Evolutionary conservation across 2,113 vertebrate species (phyloP), one percentile per base, ranked within the genome.

Genomic region (Guaruba guarouba): DNA sequence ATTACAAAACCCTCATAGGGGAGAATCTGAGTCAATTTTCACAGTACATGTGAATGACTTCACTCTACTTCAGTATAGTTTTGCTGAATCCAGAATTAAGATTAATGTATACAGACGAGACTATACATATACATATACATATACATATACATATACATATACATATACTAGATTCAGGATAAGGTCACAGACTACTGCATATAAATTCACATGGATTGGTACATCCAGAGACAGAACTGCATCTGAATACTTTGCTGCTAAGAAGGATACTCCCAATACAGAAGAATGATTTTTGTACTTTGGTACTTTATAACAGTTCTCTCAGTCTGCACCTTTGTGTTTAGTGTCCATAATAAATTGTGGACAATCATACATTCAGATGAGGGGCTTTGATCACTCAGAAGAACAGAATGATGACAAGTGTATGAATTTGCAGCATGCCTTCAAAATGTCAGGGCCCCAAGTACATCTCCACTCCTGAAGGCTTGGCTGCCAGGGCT

Each of bases 351-450:
- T 17, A 81, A 43, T 18, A 70, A 76, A 70, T 4, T 35, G 24
- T 14, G 69, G 43, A 71, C 73, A 67, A 46, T 11, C 3, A 33
- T 62, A 62, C 41, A 59, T 75, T 55, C 49, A 93, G n/a, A 41
- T 43, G 33, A 57, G 17, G 12, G 24, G 19, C 37, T 77, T 54
- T 13, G 8, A 29, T 90, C 18, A n/a, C 54, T 81, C 29, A 54
- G 16, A 76, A 64, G 37, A 75, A 48, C 7, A n/a, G 15, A 66
- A 55, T 15, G 22, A 51, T 8, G 28, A 59, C 29, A 61, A 46
- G 12, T 1, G 0, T 44, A 69, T 51, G 68, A 44, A 39, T 57
- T 55, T 5, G 3, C 31, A 57, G 10, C 16, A 49, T 1, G 1
- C 35, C n/a, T 64, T 29, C 66, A 61, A 18, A 19, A 27, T 11